Evolutionary conservation across 2,113 vertebrate genomes (phyloP).

Genomic region (Corythornis vintsioides): DNA sequence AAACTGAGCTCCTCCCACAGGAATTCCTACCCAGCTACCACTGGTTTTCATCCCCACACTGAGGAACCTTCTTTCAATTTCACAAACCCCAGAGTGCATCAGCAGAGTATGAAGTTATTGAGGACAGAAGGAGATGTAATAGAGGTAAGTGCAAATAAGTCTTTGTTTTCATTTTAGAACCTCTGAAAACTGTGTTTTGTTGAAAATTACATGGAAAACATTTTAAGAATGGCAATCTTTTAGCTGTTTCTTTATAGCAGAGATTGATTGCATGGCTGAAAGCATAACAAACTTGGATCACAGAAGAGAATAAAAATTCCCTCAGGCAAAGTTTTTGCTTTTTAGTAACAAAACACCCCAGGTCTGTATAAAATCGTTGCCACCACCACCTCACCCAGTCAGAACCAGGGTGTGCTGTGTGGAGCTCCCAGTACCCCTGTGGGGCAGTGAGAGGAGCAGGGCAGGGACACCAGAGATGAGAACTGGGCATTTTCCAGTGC

Average conservation of each 20-base stretch:
- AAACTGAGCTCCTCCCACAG: neutral
- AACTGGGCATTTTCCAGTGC: neutral
- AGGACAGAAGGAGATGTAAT: conserved; percentile 13
- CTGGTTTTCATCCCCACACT: neutral
- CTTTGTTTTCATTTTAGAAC: neutral
- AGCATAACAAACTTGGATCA: neutral
- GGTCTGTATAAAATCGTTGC: neutral
- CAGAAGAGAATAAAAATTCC: neutral
- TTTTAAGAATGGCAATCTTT: neutral
- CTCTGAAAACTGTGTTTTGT: neutral
- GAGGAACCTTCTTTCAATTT: neutral
- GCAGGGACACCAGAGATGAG: neutral
- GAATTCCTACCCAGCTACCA: neutral
- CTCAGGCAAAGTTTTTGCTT: neutral
- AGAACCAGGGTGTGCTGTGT: accelerated
- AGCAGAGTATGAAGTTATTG: neutral
- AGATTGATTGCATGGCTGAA: neutral
- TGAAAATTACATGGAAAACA: neutral
- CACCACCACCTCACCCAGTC: neutral
- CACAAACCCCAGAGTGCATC: neutral
- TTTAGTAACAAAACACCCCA: neutral
- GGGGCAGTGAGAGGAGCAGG: neutral
- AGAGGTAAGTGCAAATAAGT: neutral
- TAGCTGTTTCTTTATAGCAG: neutral
- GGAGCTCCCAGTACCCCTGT: accelerated